A percentile compares a stretch with the other conserved stretches of the same genome.
These are phyloP conservation scores for Lasioglossum marginatum DNA, from an alignment of 2,888 invertebrate genomes.

Conservation along the genomic window DNA sequence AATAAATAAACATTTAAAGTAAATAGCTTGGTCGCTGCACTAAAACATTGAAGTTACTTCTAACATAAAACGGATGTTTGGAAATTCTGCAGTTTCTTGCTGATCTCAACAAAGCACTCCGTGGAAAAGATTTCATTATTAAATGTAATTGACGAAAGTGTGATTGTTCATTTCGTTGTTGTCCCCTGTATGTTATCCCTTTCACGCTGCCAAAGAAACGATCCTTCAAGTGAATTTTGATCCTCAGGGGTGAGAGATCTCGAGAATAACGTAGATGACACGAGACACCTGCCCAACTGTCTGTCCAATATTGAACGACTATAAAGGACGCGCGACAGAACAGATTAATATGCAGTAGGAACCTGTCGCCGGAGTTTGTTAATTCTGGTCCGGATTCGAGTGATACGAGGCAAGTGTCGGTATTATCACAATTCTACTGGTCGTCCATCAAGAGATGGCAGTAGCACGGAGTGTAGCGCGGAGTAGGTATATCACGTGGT, in stretches of 20 bases:
- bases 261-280: constrained; percentile 12
- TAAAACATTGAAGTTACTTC: not conserved
- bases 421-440: not conserved
- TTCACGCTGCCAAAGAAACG: not conserved
- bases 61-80: not conserved
- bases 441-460: no score
- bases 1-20: not conserved
- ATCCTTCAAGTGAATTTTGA: constrained; percentile 11
- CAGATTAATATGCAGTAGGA: constrained; percentile 11
- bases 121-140: not conserved
- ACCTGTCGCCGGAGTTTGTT: constrained; percentile 15
- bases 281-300: constrained; percentile 13
- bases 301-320: constrained; percentile 11
- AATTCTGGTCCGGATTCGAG: not conserved
- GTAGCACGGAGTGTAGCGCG: no score
- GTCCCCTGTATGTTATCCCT: not conserved
- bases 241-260: constrained; percentile 14
- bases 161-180: not conserved
- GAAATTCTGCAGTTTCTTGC: not conserved
- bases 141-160: not conserved
- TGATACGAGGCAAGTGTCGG: constrained; percentile 7
- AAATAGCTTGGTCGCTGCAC: no score
- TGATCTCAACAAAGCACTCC: not conserved
- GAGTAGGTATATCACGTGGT: no score
- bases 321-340: constrained; percentile 1